Percentiles rank a stretch among this genome's conserved stretches.
Evolutionary conservation across 2,888 invertebrate species (phyloP).

Genomic region (Physocephala rufipes): DNA sequence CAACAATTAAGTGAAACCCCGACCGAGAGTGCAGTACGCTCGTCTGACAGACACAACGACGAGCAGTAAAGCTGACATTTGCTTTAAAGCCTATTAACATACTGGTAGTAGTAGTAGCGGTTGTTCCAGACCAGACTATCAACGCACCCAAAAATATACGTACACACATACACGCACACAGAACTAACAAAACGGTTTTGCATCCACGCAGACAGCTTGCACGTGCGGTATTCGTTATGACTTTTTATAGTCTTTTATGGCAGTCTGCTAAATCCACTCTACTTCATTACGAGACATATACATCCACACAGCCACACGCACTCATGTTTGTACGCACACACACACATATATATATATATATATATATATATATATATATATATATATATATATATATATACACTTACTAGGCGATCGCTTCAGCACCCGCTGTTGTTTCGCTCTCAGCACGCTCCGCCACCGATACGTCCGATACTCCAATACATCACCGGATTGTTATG

Average conservation of each 20-base stretch:
- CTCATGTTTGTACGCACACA: too few relatives aligned
- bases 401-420: not conserved
- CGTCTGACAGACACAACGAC: not conserved
- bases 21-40: not conserved
- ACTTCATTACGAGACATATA: too few relatives aligned
- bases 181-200: conserved; percentile 15
- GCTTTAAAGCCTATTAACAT: conserved; percentile 46
- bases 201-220: conserved; percentile 36
- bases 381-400: too few relatives aligned
- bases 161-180: conserved; percentile 40
- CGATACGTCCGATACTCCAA: not conserved
- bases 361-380: too few relatives aligned
- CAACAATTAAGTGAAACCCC: not conserved
- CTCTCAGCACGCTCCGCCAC: not conserved
- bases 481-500: not conserved
- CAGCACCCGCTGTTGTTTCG: not conserved
- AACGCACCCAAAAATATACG: conserved; percentile 32
- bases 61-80: conserved; percentile 19
- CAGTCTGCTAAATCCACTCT: conserved; percentile 30
- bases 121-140: conserved; percentile 29
- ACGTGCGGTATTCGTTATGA: conserved; percentile 28
- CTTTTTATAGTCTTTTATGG: conserved; percentile 43
- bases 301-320: too few relatives aligned
- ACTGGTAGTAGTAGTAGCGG: conserved; percentile 33
- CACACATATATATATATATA: too few relatives aligned